Conservation (phyloP, 1,140 invertebrate genomes). For the Conus ventricosus region DNA sequence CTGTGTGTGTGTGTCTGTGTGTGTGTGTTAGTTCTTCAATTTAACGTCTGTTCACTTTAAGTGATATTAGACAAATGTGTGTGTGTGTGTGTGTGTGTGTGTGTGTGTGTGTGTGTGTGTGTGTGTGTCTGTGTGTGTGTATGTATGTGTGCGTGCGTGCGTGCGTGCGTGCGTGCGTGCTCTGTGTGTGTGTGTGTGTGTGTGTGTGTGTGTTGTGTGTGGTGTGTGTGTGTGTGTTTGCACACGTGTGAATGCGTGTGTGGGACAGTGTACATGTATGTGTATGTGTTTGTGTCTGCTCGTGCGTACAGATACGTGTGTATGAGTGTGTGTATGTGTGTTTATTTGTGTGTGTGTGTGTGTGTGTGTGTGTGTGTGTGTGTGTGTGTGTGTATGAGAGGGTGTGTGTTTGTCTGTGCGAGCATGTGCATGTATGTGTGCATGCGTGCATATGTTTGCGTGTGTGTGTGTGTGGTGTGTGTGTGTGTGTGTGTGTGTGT, state of each 20-base stretch:
- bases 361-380: too few relatives aligned
- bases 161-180: background rate
- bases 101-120: background rate
- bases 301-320: background rate
- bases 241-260: background rate
- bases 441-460: background rate
- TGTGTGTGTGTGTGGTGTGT: background rate
- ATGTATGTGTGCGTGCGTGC: background rate
- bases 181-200: background rate
- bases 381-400: background rate
- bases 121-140: too few relatives aligned
- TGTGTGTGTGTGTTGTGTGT: background rate
- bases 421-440: background rate
- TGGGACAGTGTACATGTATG: background rate
- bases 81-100: background rate
- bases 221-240: background rate
- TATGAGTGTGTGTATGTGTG: background rate
- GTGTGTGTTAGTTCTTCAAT: too few relatives aligned
- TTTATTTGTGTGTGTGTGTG: too few relatives aligned
- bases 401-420: background rate
- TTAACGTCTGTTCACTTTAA: too few relatives aligned
- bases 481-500: too few relatives aligned
- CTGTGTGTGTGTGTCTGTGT: background rate
- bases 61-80: too few relatives aligned
- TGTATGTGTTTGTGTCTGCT: background rate